Conservation (phyloP, 1,140 invertebrate genomes). For the Homarus americanus region DNA sequence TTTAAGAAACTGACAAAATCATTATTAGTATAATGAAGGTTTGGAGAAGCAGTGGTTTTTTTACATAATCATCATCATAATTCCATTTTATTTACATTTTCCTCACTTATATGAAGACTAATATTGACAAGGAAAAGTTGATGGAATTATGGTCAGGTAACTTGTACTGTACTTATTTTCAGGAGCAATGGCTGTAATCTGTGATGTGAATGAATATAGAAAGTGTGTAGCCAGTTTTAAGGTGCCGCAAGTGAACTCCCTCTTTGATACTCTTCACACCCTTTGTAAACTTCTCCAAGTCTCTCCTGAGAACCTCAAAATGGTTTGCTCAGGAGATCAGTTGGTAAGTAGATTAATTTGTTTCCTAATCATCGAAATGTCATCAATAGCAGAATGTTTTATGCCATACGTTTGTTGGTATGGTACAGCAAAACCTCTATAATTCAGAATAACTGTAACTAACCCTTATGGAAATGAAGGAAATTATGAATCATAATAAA, state of each 20-base stretch:
- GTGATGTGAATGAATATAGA: constrained; percentile 97
- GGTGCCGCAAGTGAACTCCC: constrained; percentile 86
- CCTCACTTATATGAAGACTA: no score
- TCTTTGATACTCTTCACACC: constrained; percentile 97
- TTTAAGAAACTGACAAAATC: no score
- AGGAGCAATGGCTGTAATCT: constrained; percentile 98
- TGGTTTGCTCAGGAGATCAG: constrained; percentile 95
- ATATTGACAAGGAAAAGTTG: no score
- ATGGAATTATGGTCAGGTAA: no score
- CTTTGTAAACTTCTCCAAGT: constrained; percentile 97
- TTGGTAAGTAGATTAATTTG: constrained; percentile 83
- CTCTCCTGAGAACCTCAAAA: constrained; percentile 96
- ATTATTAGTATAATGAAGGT: no score
- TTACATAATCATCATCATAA: no score
- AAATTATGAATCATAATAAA: no score
- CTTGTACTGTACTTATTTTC: constrained; percentile 2
- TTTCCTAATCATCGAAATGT: background rate
- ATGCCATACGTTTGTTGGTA: background rate
- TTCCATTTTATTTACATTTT: no score
- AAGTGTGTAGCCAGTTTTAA: constrained; percentile 88
- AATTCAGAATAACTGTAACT: background rate
- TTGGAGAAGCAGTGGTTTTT: no score
- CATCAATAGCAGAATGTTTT: background rate
- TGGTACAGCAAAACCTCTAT: background rate
- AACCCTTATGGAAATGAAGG: no score